Percentiles rank a stretch among this genome's conserved stretches.
phyloP scores from a whole-genome alignment of 2,888 invertebrate genomes.

The Apodemia zela region DNA sequence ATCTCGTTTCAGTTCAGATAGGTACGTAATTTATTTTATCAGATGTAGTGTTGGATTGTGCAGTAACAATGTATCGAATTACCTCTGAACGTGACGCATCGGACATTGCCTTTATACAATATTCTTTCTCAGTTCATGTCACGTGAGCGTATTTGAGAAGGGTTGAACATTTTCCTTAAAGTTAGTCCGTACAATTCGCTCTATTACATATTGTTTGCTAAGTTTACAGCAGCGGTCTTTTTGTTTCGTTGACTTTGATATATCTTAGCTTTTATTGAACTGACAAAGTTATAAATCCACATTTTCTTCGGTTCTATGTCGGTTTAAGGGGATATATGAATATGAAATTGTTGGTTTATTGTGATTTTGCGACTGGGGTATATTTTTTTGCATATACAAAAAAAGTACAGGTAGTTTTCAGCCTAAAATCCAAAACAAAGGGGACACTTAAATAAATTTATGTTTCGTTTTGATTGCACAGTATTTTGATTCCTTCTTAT shows the following conservation, averaged over 20 bases:
- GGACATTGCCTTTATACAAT: neutral
- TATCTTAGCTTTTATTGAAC: neutral
- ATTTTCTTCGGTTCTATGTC: neutral
- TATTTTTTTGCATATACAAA: too few relatives aligned
- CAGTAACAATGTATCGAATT: neutral
- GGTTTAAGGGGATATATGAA: neutral
- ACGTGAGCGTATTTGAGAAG: neutral
- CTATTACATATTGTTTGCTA: neutral
- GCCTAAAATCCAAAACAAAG: too few relatives aligned
- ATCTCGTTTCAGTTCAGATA: neutral
- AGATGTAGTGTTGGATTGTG: neutral
- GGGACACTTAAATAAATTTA: too few relatives aligned
- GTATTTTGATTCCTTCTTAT: too few relatives aligned
- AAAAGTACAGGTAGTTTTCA: too few relatives aligned
- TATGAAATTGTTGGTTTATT: neutral
- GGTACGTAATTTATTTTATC: neutral
- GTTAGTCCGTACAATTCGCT: conserved; percentile 4
- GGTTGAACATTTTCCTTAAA: neutral
- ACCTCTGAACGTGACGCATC: conserved; percentile 1
- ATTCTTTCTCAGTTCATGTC: neutral
- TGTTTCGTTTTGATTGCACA: too few relatives aligned
- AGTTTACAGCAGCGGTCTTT: neutral
- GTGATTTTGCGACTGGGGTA: neutral
- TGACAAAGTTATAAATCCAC: neutral
- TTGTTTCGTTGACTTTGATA: conserved; percentile 5